Evolutionary conservation across 2,888 invertebrate species (phyloP).

Genomic region (Encarsia formosa): DNA sequence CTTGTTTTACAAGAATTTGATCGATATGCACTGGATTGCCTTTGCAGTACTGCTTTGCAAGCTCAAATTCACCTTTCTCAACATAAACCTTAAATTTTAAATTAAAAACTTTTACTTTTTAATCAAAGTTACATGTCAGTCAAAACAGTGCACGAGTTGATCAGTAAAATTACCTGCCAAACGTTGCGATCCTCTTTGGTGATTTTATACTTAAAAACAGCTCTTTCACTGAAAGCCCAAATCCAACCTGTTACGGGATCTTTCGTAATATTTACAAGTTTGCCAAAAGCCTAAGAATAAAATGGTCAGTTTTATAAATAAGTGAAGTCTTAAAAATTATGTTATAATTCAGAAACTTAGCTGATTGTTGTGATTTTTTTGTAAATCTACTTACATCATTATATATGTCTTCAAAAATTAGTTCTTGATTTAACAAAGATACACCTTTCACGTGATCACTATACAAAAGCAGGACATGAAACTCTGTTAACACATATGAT

Average conservation of each 20-base stretch:
- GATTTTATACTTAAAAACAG: slow-evolving; percentile 82
- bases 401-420: slow-evolving; percentile 81
- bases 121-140: background rate
- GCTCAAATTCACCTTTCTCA: slow-evolving; percentile 77
- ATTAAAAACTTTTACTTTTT: slow-evolving; percentile 14
- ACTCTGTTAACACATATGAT: slow-evolving; percentile 81
- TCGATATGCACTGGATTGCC: slow-evolving; percentile 79
- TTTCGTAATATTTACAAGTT: slow-evolving; percentile 73
- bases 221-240: slow-evolving; percentile 82
- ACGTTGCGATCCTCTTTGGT: slow-evolving; percentile 79
- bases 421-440: slow-evolving; percentile 78
- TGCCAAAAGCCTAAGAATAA: slow-evolving; percentile 63
- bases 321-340: background rate
- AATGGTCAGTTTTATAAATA: no score
- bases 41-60: slow-evolving; percentile 80
- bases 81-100: slow-evolving; percentile 64
- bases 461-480: slow-evolving; percentile 83
- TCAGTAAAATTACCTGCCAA: slow-evolving; percentile 65
- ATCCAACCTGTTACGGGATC: slow-evolving; percentile 75
- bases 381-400: slow-evolving; percentile 59
- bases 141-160: no score
- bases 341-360: no score
- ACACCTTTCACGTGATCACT: slow-evolving; percentile 78
- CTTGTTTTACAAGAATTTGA: slow-evolving; percentile 81
- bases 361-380: no score